A percentile compares a stretch with the other conserved stretches of the same genome.
These are phyloP conservation scores for Andricus curvator DNA, from an alignment of 2,888 invertebrate genomes.

Conservation along the genomic window DNA sequence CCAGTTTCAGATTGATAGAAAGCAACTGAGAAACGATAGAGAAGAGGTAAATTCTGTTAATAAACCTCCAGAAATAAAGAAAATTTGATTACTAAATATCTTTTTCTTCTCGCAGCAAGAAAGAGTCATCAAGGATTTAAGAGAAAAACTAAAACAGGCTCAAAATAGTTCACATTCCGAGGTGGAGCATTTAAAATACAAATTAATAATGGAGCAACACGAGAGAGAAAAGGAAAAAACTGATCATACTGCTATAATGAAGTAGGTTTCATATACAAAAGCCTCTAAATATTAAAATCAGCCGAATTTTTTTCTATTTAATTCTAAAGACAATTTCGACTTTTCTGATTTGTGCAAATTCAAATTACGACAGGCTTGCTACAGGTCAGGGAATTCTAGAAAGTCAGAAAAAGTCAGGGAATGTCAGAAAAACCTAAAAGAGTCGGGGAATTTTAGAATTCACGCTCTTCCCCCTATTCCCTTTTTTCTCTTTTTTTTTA, in stretches of 20 bases:
- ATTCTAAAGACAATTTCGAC: background rate
- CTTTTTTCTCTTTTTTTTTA: too few relatives aligned
- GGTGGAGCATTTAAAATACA: conserved; percentile 85
- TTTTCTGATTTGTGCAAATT: background rate
- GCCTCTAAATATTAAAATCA: background rate
- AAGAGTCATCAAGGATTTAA: conserved; percentile 81
- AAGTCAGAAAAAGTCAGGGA: too few relatives aligned
- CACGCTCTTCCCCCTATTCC: too few relatives aligned
- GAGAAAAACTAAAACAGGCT: conserved; percentile 81
- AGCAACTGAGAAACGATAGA: conserved; percentile 81
- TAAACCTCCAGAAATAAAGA: background rate
- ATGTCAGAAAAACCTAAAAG: too few relatives aligned
- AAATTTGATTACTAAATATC: background rate
- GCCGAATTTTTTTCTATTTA: background rate
- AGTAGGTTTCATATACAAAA: conserved; percentile 75
- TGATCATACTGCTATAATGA: conserved; percentile 88
- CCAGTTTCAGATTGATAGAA: conserved; percentile 88
- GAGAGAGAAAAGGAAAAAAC: conserved; percentile 90
- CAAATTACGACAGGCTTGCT: background rate
- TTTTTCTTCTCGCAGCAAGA: conserved; percentile 80
- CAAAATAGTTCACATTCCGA: conserved; percentile 82
- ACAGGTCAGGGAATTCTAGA: too few relatives aligned
- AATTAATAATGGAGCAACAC: conserved; percentile 87
- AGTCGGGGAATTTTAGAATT: too few relatives aligned
- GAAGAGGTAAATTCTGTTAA: conserved; percentile 72